phyloP scores from a whole-genome alignment of 2,888 invertebrate genomes.

The Phortica okadai region DNA sequence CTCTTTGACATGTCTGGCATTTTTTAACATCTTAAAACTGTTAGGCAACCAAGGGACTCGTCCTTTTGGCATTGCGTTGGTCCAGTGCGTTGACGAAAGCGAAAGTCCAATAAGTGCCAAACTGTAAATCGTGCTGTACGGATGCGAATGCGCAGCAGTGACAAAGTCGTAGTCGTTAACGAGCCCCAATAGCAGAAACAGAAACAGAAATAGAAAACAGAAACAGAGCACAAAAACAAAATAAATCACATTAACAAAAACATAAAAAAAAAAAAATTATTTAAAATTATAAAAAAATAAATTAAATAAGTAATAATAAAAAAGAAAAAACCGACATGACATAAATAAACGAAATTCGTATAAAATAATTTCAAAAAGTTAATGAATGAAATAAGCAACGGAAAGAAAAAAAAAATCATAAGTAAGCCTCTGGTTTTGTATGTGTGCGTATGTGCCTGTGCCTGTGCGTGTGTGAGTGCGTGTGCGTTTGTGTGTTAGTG shows the following conservation, averaged over 20 bases:
- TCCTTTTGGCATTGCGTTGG: not conserved
- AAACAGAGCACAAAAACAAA: conserved; percentile 39
- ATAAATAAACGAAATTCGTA: not conserved
- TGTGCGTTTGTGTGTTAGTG: conserved; percentile 10
- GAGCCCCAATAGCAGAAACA: conserved; percentile 20
- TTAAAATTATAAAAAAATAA: not conserved
- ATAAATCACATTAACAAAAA: conserved; percentile 27
- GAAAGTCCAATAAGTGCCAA: conserved; percentile 70
- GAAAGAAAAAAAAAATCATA: conserved; percentile 51
- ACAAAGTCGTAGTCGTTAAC: conserved; percentile 46
- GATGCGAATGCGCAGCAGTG: conserved; percentile 67
- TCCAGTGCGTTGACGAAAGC: not conserved
- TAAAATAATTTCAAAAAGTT: conserved; percentile 9
- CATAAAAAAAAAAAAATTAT: conserved; percentile 22
- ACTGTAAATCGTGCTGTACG: conserved; percentile 73
- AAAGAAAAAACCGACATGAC: not conserved
- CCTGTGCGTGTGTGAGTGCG: conserved; percentile 33
- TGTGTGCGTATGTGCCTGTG: conserved; percentile 30
- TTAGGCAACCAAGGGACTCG: not conserved
- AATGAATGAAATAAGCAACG: conserved; percentile 7
- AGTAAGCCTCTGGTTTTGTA: conserved; percentile 60
- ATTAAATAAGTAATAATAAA: not conserved
- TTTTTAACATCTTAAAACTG: not conserved
- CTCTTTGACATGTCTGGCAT: not conserved
- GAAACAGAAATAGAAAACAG: conserved; percentile 37